Base-by-base conservation (phyloP, 2,113 vertebrate species). In the Silurus glanis region DNA sequence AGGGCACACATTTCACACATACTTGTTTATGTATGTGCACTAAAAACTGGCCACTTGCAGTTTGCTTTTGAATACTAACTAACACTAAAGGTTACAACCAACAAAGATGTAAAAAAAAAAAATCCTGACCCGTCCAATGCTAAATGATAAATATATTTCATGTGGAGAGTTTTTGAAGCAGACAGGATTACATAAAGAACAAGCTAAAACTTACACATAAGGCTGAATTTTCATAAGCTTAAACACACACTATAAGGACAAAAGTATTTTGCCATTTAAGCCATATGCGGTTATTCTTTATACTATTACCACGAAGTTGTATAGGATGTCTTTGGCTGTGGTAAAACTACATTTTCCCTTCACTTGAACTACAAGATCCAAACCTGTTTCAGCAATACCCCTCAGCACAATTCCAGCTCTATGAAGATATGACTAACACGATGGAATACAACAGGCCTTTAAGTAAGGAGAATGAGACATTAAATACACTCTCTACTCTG, bases 51-150 rank as follows among this genome's bases (percentile, higher is more conserved):
- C 8, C 37, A 7, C 19, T 23, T 25, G 72, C 28, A 13, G n/a
- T 58, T 87, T 87, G 56, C 37, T 79, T 59, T 83, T 61, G 80
- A 87, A 87, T 85, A 85, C 58, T 53, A 89, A 87, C 45, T 45
- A 87, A 85, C 16, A 83, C 28, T 69, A 78, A 80, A 87, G 74
- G 62, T 78, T 79, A 69, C n/a, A 47, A 23, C 25, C 62, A 79
- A 45, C 13, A 19, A 56, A 66, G 19, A 58, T 56, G 51, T 61
- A 16, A 62, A 23, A 62, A 76, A 45, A 76, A 55, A 76, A 47
- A 64, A 21, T 53, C 47, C 6, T 5, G 21, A 69, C 13, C 25
- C 19, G 13, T 9, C 9, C 8, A 72, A 47, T 72, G 37, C 8
- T 47, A 49, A 5, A 37, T 14, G 66, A 49, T 21, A 72, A 49